Conservation (phyloP, 2,113 vertebrate genomes). For the Epinephelus moara region DNA sequence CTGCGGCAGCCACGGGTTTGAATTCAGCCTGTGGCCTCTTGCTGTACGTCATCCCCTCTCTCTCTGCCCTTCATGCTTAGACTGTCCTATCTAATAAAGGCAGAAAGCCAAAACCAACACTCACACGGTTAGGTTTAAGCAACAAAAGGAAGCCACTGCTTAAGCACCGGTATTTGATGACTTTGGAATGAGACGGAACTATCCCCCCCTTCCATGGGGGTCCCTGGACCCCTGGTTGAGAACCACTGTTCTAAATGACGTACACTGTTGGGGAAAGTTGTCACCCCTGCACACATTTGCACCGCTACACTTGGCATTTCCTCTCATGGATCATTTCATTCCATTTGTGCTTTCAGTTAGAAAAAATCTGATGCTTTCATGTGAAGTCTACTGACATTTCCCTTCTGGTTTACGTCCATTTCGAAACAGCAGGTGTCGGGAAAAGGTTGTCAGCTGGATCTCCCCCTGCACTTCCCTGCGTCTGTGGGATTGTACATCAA, state of each 20-base stretch:
- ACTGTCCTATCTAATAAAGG: too few relatives aligned
- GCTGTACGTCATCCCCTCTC: too few relatives aligned
- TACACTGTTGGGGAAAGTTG: not conserved
- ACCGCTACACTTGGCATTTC: slow-evolving; percentile 1
- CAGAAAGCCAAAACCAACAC: too few relatives aligned
- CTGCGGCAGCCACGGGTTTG: too few relatives aligned
- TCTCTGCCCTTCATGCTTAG: too few relatives aligned
- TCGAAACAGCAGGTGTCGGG: slow-evolving; percentile 27
- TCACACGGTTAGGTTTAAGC: too few relatives aligned
- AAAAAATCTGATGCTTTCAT: slow-evolving; percentile 23
- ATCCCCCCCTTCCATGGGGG: too few relatives aligned
- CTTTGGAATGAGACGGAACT: too few relatives aligned
- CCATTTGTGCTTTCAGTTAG: slow-evolving; percentile 44
- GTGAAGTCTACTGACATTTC: slow-evolving; percentile 28
- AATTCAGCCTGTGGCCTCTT: too few relatives aligned
- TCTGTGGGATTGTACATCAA: not conserved
- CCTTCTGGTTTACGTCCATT: slow-evolving; percentile 28
- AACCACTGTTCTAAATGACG: not conserved
- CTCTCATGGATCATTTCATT: slow-evolving; percentile 35
- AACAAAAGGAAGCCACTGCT: too few relatives aligned
- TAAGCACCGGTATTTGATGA: too few relatives aligned
- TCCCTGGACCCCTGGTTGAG: too few relatives aligned
- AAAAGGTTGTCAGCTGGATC: slow-evolving; percentile 5
- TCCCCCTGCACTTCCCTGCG: not conserved
- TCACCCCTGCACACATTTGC: not conserved